Evolutionary conservation across 2,113 vertebrate genomes (phyloP), one percentile per base, ranked within the genome.

Genomic region (Callithrix jacchus): DNA sequence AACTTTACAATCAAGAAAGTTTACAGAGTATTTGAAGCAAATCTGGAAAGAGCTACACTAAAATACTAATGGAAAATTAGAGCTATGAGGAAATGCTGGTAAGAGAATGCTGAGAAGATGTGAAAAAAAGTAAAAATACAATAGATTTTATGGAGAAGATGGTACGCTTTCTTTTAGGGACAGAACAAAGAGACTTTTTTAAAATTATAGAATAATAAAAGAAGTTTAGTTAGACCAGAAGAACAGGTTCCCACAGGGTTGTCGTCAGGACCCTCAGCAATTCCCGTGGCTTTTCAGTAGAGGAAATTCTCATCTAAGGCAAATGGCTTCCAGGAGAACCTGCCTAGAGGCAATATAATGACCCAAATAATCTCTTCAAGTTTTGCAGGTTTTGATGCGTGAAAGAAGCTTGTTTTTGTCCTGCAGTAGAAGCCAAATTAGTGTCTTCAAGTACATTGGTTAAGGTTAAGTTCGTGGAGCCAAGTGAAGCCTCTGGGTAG

Each of bases 301-400:
- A 89, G 52, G 45, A 0, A 0, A 14, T 56, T 94, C 49, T 74
- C 85, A 12, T 45, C 35, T 25, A 42, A 68, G 54, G 25, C 74
- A 82, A 45, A 79, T 9, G 32, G n/a, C 32, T 80, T 79, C 79
- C 68, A 66, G 37, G 45, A 89, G 74, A 80, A n/a, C 54, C 74
- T 87, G 61, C 74, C 80, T 47, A 30, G 35, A 83, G 68, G 93
- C 40, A 12, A 70, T 13, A 80, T 21, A 68, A 79, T 61, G 84
- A 87, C 88, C 87, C 85, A 54, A 35, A 58, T 80, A 58, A 94
- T 49, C 73, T 73, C 58, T 37, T 61, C 9, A 16, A 87, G 94
- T 47, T 64, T 61, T 66, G 42, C 45, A 92, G 86, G 35, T 92
- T 96, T 87, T 85, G 81, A 84, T 80, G 42, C 90, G 47, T 56